These are phyloP conservation scores for Tokudaia tokunoshimensis DNA, from an alignment of 2,797 vertebrate genomes.

Conservation along the genomic window DNA sequence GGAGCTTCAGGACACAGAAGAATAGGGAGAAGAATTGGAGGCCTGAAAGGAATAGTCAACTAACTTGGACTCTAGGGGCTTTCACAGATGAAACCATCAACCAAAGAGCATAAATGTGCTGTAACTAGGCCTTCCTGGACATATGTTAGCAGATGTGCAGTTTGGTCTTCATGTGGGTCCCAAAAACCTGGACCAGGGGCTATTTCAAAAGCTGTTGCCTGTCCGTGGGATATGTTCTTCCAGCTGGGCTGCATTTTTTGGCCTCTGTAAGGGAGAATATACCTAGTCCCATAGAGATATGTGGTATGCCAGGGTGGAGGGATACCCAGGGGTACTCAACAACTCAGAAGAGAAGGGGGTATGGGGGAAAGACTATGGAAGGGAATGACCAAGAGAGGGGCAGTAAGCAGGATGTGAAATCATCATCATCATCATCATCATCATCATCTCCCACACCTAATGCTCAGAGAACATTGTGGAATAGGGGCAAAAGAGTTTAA, in stretches of 20 bases:
- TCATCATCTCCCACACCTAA: neutral
- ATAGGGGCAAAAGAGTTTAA: neutral
- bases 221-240: neutral
- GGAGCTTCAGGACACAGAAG: neutral
- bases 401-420: neutral
- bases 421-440: too few relatives aligned
- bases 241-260: neutral
- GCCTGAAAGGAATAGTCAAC: neutral
- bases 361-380: neutral
- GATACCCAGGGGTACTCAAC: neutral
- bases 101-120: neutral
- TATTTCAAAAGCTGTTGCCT: neutral
- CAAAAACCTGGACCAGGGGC: neutral
- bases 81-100: neutral
- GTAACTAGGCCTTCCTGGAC: neutral
- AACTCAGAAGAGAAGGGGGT: neutral
- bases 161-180: neutral
- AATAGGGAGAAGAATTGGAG: neutral
- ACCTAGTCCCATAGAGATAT: neutral
- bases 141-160: neutral
- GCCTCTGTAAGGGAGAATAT: neutral
- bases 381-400: neutral
- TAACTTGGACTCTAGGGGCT: neutral
- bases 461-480: neutral
- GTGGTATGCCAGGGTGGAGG: neutral